Evolutionary conservation across 1,140 invertebrate species (phyloP), one percentile per base, ranked within the genome.

Genomic region (Bombus waltoni): DNA sequence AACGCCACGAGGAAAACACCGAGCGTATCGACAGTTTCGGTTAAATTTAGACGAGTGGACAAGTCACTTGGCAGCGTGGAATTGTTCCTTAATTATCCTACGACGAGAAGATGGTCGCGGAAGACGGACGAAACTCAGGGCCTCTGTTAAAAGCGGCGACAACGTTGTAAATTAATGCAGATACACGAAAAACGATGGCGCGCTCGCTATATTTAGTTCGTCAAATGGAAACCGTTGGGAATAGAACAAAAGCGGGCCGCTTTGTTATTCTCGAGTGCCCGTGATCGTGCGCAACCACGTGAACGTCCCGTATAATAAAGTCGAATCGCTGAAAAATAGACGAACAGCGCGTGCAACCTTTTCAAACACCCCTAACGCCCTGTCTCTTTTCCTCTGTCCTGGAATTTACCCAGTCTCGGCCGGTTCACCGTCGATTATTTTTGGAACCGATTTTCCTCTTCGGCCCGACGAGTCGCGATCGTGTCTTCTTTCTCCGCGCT

Each of bases 171-270:
- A 84, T 84, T 79, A 79, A 84, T 84, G 32, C 53, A 47, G 47
- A 79, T 72, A 75, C 76, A 72, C 75, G 83, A 79, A 79, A 53
- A 84, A 79, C 66, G 18, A 10, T 76, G 65, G 53, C 42, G 32
- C 9, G 5, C 3, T 38, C n/a, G 47, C 13, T 84, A 84, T 84
- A 84, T 84, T 84, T 84, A 79, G 53, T 28, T n/a, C 38, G 66
- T 84, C 76, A 28, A 62, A 84, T 79, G 53, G 83, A 72, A 84
- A 25, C 66, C 53, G 68, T 71, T 79, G 38, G 40, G 72, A 84
- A 84, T 79, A 79, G 75, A 84, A 84, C 76, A 84, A 84, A 84
- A 79, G 66, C 53, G 10, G n/a, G 25, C 28, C 72, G 81, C 73
- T 83, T 77, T 77, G 81, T 83, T 73, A 71, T 59, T 44, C 81